Conservation (phyloP, 2,113 vertebrate genomes). For the Natator depressus region DNA sequence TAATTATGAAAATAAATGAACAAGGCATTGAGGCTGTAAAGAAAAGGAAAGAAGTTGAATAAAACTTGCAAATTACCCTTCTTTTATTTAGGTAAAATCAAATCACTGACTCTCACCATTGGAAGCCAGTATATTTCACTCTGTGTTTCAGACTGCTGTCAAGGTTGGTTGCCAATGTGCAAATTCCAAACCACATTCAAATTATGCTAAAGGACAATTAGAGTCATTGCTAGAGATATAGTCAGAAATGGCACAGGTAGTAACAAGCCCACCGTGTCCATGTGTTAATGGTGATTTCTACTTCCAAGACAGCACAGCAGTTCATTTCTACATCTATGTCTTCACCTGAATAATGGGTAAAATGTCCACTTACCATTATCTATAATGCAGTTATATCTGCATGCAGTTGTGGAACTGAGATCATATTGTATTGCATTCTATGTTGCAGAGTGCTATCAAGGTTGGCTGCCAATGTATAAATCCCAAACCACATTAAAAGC, state of each 20-base stretch:
- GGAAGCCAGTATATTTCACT: not conserved
- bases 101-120: not conserved
- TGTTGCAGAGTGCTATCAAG: not conserved
- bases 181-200: not conserved
- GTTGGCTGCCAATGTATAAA: not conserved
- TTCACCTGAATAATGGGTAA: constrained; percentile 30
- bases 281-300: not conserved
- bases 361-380: constrained; percentile 28
- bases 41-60: not conserved
- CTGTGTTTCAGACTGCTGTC: not conserved
- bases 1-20: not conserved
- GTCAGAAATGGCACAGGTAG: not conserved
- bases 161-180: not conserved
- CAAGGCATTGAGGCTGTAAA: fast-evolving
- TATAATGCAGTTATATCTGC: not conserved
- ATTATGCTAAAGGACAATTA: not conserved
- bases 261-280: not conserved
- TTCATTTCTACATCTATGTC: not conserved
- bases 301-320: not conserved
- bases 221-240: not conserved
- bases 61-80: not conserved
- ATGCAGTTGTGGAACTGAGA: not conserved
- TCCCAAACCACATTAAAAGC: not conserved
- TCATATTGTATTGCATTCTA: not conserved
- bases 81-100: not conserved